phyloP scores from a whole-genome alignment of 1,140 invertebrate genomes.

The Probaryconus sp. region DNA sequence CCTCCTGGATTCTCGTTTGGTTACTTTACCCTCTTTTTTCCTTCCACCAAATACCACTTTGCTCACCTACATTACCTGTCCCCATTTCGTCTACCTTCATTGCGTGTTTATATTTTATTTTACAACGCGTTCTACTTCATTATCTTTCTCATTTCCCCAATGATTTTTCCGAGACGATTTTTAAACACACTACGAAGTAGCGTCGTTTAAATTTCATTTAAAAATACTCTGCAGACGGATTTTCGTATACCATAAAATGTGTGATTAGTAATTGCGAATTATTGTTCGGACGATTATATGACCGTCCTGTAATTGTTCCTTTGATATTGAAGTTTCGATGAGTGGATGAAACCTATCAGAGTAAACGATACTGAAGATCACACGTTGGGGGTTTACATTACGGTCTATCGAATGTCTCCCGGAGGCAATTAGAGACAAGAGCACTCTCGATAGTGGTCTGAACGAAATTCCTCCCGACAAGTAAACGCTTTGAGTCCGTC shows the following conservation, averaged over 20 bases:
- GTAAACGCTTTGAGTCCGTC: conserved; percentile 65
- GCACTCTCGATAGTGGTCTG: conserved; percentile 45
- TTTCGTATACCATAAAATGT: too few species aligned
- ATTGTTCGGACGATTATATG: too few species aligned
- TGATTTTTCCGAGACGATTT: too few species aligned
- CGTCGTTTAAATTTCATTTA: too few species aligned
- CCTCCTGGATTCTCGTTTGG: conserved; percentile 16
- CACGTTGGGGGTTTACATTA: conserved; percentile 27
- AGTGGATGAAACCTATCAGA: not conserved
- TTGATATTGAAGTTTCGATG: conserved; percentile 16
- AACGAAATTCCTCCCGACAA: conserved; percentile 64
- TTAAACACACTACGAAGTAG: too few species aligned
- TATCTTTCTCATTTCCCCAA: conserved; percentile 67
- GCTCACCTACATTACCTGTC: conserved; percentile 34
- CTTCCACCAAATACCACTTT: conserved; percentile 34
- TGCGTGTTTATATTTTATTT: conserved; percentile 68
- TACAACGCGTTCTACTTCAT: conserved; percentile 66
- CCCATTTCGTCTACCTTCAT: conserved; percentile 29
- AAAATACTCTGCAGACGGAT: too few species aligned
- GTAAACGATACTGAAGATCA: conserved; percentile 29
- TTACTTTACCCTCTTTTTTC: conserved; percentile 27
- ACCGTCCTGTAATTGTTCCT: not conserved
- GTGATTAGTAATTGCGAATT: too few species aligned
- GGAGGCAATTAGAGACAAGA: conserved; percentile 52
- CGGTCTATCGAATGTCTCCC: conserved; percentile 44